Percentiles rank a stretch among this genome's conserved stretches.
These are phyloP conservation scores for Cavia aperea DNA, from an alignment of 2,113 vertebrate genomes.

Conservation along the genomic window DNA sequence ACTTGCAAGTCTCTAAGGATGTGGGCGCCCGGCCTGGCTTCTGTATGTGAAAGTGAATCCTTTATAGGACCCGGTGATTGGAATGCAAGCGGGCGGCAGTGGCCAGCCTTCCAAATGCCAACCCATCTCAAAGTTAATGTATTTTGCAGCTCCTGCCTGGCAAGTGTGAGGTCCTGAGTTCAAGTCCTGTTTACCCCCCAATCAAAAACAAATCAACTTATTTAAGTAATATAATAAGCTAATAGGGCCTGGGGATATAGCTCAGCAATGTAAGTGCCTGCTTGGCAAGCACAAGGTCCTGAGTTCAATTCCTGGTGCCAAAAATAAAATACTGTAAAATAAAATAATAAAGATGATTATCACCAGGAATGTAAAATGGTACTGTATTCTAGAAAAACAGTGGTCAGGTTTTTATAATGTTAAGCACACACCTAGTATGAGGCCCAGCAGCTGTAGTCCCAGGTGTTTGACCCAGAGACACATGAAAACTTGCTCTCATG, in stretches of 20 bases:
- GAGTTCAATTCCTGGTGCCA: no score
- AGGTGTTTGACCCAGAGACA: neutral
- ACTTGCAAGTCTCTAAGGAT: constrained; percentile 18
- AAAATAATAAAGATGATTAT: neutral
- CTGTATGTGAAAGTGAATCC: neutral
- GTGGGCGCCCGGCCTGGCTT: neutral
- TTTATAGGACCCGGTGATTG: neutral
- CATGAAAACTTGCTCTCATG: neutral
- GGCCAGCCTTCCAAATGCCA: neutral
- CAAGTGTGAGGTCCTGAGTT: no score
- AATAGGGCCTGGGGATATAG: no score
- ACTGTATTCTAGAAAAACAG: neutral
- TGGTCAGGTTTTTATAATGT: neutral
- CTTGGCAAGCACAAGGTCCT: no score
- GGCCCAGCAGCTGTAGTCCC: neutral
- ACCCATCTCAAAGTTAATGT: neutral
- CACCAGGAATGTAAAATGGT: neutral
- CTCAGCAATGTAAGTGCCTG: no score
- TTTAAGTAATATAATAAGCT: neutral
- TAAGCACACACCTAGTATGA: neutral
- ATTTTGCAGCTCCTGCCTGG: neutral
- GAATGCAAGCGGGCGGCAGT: neutral
- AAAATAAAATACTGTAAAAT: no score
- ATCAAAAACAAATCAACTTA: neutral
- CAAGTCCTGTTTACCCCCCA: no score